A percentile compares a stretch with the other conserved stretches of the same genome.
Conservation (phyloP, 2,797 vertebrate genomes). For the Parambassis ranga region DNA sequence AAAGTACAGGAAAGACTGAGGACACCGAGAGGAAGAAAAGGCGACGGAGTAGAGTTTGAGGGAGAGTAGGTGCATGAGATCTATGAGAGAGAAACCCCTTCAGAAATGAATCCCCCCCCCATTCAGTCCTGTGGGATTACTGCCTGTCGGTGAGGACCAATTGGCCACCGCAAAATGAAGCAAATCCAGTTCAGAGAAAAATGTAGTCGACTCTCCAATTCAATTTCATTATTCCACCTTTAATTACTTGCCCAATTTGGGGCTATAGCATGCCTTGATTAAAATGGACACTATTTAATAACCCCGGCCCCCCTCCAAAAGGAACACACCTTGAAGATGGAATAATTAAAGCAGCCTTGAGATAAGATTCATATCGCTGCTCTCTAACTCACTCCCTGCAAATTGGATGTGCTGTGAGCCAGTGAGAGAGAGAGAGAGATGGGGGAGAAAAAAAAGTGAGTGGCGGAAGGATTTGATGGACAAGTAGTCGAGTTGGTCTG, state of each 20-base stretch:
- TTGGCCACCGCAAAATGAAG: slow-evolving; percentile 32
- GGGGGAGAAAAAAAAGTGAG: not conserved
- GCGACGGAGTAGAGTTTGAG: slow-evolving; percentile 16
- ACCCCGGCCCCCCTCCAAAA: slow-evolving; percentile 58
- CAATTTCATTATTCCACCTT: slow-evolving; percentile 75
- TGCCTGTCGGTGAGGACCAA: slow-evolving; percentile 26
- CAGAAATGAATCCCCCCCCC: slow-evolving; percentile 46
- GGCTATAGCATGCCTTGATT: slow-evolving; percentile 72
- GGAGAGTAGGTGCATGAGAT: slow-evolving; percentile 18
- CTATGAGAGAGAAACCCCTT: slow-evolving; percentile 30
- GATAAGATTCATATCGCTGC: slow-evolving; percentile 80
- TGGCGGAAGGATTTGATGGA: slow-evolving; percentile 43
- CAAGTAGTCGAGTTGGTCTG: slow-evolving; percentile 10
- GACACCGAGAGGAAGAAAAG: slow-evolving; percentile 28
- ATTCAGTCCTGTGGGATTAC: slow-evolving; percentile 8
- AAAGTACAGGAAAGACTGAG: slow-evolving; percentile 53
- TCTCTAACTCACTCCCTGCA: slow-evolving; percentile 44
- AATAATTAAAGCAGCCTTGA: slow-evolving; percentile 79
- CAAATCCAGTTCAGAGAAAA: slow-evolving; percentile 38
- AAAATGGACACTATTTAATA: slow-evolving; percentile 82
- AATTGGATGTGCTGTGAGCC: slow-evolving; percentile 63
- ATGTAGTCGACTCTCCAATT: slow-evolving; percentile 47
- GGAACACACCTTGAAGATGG: slow-evolving; percentile 75
- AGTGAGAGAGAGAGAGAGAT: not conserved
- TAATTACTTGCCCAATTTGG: slow-evolving; percentile 80